Percentiles rank a stretch among this genome's conserved stretches.
These are phyloP conservation scores for Hedya salicella DNA, from an alignment of 2,888 invertebrate species.

Conservation along the genomic window DNA sequence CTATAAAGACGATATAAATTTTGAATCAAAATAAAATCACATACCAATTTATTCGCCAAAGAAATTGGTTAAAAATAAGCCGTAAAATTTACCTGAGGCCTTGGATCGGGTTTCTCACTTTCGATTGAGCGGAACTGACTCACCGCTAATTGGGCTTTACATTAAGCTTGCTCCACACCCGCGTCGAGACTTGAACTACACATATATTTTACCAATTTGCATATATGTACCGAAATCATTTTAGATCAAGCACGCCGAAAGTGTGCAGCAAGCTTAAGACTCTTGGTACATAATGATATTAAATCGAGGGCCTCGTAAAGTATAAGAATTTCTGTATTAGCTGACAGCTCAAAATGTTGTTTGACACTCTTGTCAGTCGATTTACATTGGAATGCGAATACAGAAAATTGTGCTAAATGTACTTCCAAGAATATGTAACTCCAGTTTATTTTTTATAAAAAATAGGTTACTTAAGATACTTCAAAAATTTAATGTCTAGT, in stretches of 20 bases:
- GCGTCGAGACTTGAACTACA: neutral
- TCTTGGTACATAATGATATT: neutral
- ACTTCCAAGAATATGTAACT: no score
- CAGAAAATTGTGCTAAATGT: neutral
- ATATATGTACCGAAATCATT: constrained; percentile 1
- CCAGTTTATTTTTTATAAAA: no score
- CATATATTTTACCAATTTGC: neutral
- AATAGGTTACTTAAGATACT: no score
- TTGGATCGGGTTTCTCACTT: constrained; percentile 35
- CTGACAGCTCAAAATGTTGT: constrained; percentile 8
- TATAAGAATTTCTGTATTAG: constrained; percentile 10
- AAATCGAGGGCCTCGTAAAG: constrained; percentile 1
- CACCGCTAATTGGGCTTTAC: constrained; percentile 26
- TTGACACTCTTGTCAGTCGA: constrained; percentile 1
- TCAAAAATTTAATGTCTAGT: no score
- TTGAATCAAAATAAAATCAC: constrained; percentile 40
- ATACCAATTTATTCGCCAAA: constrained; percentile 34
- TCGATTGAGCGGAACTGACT: constrained; percentile 30
- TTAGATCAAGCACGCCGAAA: neutral
- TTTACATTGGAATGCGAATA: neutral
- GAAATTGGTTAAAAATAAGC: constrained; percentile 40
- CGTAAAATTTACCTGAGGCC: constrained; percentile 30
- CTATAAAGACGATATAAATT: constrained; percentile 42
- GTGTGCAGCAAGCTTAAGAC: constrained; percentile 9
- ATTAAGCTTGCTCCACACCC: constrained; percentile 23